Conservation (phyloP, 2,888 invertebrate species). For the Drosophila multiciliata region DNA sequence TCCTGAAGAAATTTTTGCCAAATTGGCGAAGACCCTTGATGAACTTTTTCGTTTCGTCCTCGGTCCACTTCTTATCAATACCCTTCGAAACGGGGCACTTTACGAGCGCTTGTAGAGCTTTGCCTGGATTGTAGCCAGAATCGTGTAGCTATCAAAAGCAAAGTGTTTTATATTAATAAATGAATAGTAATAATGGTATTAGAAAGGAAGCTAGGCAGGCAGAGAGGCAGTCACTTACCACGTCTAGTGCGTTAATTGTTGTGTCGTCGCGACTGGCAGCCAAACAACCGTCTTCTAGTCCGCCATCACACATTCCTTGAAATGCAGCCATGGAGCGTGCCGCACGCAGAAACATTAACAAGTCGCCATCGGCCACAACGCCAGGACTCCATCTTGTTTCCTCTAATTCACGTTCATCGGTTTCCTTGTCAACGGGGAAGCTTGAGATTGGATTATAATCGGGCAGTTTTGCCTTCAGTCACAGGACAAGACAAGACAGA, state of each 20-base stretch:
- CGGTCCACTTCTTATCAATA: conserved; percentile 98
- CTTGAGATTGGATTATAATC: conserved; percentile 86
- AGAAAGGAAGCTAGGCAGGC: conserved; percentile 85
- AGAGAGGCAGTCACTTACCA: conserved; percentile 91
- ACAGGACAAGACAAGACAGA: conserved; percentile 75
- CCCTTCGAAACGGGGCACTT: conserved; percentile 99
- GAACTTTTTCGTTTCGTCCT: conserved; percentile 99
- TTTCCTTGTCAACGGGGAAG: conserved; percentile 85
- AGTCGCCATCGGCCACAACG: conserved; percentile 96
- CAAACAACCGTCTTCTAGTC: conserved; percentile 98
- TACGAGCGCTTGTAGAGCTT: conserved; percentile 97
- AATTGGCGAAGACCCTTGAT: conserved; percentile 99
- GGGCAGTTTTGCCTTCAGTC: conserved; percentile 85
- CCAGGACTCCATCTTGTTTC: conserved; percentile 98
- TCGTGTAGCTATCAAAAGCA: conserved; percentile 91
- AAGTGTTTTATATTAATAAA: not conserved
- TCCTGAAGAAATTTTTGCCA: conserved; percentile 99
- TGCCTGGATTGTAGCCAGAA: conserved; percentile 97
- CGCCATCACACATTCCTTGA: conserved; percentile 99
- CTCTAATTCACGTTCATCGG: conserved; percentile 87
- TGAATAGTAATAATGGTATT: not conserved
- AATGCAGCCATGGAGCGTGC: conserved; percentile 99
- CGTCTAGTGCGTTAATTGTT: conserved; percentile 98
- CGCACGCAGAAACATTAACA: conserved; percentile 98
- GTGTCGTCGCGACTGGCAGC: conserved; percentile 99